Percentiles rank a stretch among this genome's conserved stretches.
phyloP scores from a whole-genome alignment of 2,797 vertebrate genomes.

The Enteromius argenteus region DNA sequence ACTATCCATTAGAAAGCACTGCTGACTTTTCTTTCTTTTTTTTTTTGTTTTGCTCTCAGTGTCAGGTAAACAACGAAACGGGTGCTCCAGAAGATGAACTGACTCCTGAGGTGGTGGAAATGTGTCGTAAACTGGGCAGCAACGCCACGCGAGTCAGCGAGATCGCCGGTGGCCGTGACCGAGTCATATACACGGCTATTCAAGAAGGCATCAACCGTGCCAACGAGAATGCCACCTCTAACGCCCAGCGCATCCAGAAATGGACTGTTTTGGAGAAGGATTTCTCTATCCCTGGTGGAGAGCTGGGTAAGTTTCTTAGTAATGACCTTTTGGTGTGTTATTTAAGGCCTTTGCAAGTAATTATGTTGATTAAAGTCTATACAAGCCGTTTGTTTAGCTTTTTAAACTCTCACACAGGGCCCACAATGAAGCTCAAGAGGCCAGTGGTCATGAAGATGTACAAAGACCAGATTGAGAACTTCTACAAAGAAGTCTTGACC shows the following conservation, averaged over 20 bases:
- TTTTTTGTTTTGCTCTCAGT: slow-evolving; percentile 79
- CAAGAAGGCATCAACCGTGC: slow-evolving; percentile 85
- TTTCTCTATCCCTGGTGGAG: slow-evolving; percentile 86
- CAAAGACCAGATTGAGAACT: slow-evolving; percentile 81
- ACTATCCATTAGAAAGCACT: background rate
- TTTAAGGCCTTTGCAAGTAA: background rate
- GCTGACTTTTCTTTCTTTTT: background rate
- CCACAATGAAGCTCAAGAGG: slow-evolving; percentile 92
- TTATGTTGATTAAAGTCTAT: background rate
- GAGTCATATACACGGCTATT: slow-evolving; percentile 78
- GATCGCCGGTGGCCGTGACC: slow-evolving; percentile 78
- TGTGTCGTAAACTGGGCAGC: slow-evolving; percentile 86
- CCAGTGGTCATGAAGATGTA: slow-evolving; percentile 86
- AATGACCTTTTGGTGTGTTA: background rate
- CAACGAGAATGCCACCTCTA: slow-evolving; percentile 83
- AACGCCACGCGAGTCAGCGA: slow-evolving; percentile 80
- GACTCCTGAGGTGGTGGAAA: slow-evolving; percentile 74
- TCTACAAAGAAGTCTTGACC: slow-evolving; percentile 83
- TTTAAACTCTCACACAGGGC: slow-evolving; percentile 76
- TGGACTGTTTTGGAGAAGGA: slow-evolving; percentile 88
- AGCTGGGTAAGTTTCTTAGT: slow-evolving; percentile 84
- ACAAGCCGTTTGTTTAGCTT: background rate
- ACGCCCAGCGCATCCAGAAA: slow-evolving; percentile 90
- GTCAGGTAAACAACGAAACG: slow-evolving; percentile 72
- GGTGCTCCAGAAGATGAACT: slow-evolving; percentile 85